phyloP scores from a whole-genome alignment of 2,113 vertebrate species.

The Callipepla squamata region DNA sequence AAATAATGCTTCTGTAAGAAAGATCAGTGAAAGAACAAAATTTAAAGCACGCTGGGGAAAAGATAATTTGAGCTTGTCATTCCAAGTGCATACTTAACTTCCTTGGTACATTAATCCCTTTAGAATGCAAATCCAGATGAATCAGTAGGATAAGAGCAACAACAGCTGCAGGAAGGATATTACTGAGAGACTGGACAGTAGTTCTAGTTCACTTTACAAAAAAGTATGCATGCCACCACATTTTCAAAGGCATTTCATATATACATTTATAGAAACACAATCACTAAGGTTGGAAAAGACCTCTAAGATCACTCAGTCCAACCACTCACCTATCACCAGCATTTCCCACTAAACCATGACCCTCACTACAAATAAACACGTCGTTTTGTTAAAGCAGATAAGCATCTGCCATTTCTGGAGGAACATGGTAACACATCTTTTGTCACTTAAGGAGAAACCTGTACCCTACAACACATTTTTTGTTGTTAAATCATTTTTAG shows the following conservation, averaged over 20 bases:
- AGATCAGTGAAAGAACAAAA: neutral
- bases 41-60: neutral
- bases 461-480: neutral
- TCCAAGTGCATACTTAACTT: neutral
- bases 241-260: neutral
- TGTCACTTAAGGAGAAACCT: neutral
- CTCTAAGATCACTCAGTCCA: too few relatives aligned
- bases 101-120: neutral
- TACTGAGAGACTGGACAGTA: slow-evolving; percentile 26
- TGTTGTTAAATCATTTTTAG: neutral
- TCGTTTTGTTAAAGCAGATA: neutral
- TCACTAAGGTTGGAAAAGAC: too few relatives aligned
- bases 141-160: slow-evolving; percentile 12
- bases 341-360: too few relatives aligned
- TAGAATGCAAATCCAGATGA: neutral
- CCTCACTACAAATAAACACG: too few relatives aligned
- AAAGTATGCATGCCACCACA: neutral
- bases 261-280: neutral
- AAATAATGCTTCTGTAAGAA: neutral
- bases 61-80: neutral
- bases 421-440: neutral
- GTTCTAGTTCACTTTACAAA: neutral
- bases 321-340: too few relatives aligned
- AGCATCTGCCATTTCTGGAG: neutral
- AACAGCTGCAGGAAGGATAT: slow-evolving; percentile 51